phyloP scores from a whole-genome alignment of 2,113 vertebrate genomes.

The Ammodytes marinus region DNA sequence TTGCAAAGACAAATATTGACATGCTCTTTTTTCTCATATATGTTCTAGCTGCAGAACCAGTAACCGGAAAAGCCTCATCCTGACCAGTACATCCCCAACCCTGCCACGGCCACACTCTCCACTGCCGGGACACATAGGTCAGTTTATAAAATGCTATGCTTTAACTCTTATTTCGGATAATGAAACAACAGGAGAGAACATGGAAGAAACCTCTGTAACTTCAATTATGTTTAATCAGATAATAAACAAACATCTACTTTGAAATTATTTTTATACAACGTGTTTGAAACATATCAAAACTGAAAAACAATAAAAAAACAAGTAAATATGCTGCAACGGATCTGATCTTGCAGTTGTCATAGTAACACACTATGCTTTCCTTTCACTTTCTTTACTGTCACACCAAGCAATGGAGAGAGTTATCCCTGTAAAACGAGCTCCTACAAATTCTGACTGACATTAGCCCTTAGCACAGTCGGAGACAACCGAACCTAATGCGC shows the following conservation, averaged over 20 bases:
- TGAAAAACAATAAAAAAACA: neutral
- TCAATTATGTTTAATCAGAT: neutral
- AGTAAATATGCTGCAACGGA: neutral
- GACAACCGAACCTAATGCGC: neutral
- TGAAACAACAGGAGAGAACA: too few species aligned
- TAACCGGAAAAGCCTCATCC: conserved; percentile 93
- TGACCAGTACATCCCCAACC: conserved; percentile 93
- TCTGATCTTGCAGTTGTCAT: neutral
- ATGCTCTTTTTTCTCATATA: conserved; percentile 47
- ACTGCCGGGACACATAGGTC: conserved; percentile 93
- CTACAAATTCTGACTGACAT: neutral
- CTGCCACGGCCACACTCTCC: conserved; percentile 94
- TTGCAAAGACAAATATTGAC: conserved; percentile 51
- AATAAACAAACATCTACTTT: neutral
- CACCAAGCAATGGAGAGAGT: neutral
- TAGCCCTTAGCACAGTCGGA: neutral
- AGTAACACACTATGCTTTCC: neutral
- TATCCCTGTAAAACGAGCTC: neutral
- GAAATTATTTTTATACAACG: neutral
- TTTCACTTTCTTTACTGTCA: too few species aligned
- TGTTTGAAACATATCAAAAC: neutral
- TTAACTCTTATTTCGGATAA: too few species aligned
- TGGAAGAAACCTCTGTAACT: too few species aligned
- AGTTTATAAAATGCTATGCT: conserved; percentile 35
- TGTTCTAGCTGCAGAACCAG: conserved; percentile 81